Evolutionary conservation across 1,140 invertebrate genomes (phyloP), one percentile per base, ranked within the genome.

Genomic region (Chelonus insularis): DNA sequence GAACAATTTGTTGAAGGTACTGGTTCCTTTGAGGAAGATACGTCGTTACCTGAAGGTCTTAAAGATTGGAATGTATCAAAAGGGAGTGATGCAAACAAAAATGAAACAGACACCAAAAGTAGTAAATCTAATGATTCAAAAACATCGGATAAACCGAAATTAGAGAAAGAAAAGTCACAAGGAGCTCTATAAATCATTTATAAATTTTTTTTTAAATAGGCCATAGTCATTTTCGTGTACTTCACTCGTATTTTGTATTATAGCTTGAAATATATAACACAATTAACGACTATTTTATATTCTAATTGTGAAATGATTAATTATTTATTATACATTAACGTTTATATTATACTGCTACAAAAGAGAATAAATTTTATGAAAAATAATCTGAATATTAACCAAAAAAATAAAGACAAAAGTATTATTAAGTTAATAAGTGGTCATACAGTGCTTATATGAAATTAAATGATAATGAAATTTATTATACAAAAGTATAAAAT

Each of bases 1-100:
- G 98, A 99, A 83, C 93, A 99, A 75, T 99, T 99, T 82, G 97
- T 99, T 1, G 96, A 96, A 82, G 97, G 97, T 0, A 99, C 98
- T 9, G 97, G 97, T 12, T 97, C 95, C 0, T 89, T 98, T 67
- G 97, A 99, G 70, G 97, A 99, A 80, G 94, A 99, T 71, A 98
- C 96, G 0, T 83, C 86, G 0, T 83, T 99, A 64, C 98, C 98
- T 0, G 92, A 98, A 83, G 98, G 98, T 50, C 83, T 99, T 1
- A 91, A 96, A 79, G 89, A 91, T 63, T 99, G 97, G 97, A 98
- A 99, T 75, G 89, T 90, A 72, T 82, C 88, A 56, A 87, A 84
- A 60, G 66, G 65, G 21, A 58, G 59, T 6, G 11, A 29, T 9
- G 25, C 62, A 1, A 2, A 68, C 14, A 57, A 58, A 8, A 9